A percentile compares a stretch with the other conserved stretches of the same genome.
Conservation (phyloP, 35 echinoderm and acorn worm genomes). For the Patiria miniata region DNA sequence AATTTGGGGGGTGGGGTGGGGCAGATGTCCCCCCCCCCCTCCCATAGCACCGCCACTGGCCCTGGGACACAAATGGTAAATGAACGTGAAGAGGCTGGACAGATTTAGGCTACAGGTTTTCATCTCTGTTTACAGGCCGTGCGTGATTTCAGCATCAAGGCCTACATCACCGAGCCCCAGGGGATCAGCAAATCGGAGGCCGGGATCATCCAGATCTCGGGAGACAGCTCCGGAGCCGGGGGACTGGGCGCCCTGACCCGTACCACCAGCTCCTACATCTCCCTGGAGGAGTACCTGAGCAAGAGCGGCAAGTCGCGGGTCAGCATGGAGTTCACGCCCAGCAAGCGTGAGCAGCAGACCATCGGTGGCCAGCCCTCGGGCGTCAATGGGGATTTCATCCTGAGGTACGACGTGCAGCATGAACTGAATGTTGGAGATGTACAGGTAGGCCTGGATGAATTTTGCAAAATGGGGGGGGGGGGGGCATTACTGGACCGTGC, state of each 20-base stretch:
- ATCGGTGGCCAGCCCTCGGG: conserved; percentile 40
- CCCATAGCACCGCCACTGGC: no score
- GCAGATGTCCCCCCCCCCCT: no score
- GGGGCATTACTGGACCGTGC: no score
- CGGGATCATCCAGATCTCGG: background rate
- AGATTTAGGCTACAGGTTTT: no score
- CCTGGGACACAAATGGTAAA: no score
- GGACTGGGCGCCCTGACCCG: background rate
- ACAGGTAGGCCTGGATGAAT: conserved; percentile 37
- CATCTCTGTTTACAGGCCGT: background rate
- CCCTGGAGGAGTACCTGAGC: background rate
- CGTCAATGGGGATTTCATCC: conserved; percentile 77
- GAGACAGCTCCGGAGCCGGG: background rate
- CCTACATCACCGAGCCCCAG: conserved; percentile 79
- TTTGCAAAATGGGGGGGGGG: no score
- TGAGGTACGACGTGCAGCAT: conserved; percentile 80
- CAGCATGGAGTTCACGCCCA: conserved; percentile 62
- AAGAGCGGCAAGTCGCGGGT: conserved; percentile 38
- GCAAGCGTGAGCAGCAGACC: conserved; percentile 47
- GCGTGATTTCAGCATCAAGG: conserved; percentile 60
- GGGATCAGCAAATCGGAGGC: conserved; percentile 68
- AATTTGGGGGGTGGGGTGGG: no score
- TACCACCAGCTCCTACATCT: background rate
- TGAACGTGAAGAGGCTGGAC: no score
- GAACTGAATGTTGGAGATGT: conserved; percentile 77